These are phyloP conservation scores for Lepidocyrtoides sp. DNA, from an alignment of 2,888 invertebrate species.

Conservation along the genomic window DNA sequence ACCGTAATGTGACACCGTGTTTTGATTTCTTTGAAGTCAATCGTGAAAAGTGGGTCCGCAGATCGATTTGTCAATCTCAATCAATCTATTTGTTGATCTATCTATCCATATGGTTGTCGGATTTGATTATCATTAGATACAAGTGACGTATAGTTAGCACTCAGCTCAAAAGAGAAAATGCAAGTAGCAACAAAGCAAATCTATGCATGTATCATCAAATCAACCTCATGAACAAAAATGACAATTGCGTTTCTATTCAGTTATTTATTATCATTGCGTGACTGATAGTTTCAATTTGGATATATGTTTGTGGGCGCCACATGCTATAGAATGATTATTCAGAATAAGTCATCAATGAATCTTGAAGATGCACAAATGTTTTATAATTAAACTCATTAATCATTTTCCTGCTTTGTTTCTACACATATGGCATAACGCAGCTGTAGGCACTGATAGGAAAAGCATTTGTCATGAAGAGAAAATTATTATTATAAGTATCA, in stretches of 20 bases:
- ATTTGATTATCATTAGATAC: conserved; percentile 31
- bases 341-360: conserved; percentile 39
- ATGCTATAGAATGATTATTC: conserved; percentile 1
- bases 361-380: conserved; percentile 57
- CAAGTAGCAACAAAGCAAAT: conserved; percentile 47
- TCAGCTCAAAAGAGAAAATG: conserved; percentile 41
- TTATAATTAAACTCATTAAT: conserved; percentile 78
- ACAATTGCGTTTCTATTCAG: conserved; percentile 25
- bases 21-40: conserved; percentile 64
- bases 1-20: conserved; percentile 72
- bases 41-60: conserved; percentile 64
- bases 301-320: conserved; percentile 18
- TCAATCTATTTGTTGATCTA: conserved; percentile 49
- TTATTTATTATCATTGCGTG: conserved; percentile 26
- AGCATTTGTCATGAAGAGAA: conserved; percentile 1
- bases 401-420: conserved; percentile 68
- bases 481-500: neutral
- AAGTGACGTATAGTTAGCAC: conserved; percentile 14
- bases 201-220: neutral
- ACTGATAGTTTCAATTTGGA: conserved; percentile 8
- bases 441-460: neutral
- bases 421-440: neutral
- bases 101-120: conserved; percentile 21
- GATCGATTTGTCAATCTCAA: conserved; percentile 73
- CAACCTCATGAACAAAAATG: conserved; percentile 29